A percentile compares a stretch with the other conserved stretches of the same genome.
Evolutionary conservation across 2,113 vertebrate genomes (phyloP).

Genomic region (Microcebus murinus): DNA sequence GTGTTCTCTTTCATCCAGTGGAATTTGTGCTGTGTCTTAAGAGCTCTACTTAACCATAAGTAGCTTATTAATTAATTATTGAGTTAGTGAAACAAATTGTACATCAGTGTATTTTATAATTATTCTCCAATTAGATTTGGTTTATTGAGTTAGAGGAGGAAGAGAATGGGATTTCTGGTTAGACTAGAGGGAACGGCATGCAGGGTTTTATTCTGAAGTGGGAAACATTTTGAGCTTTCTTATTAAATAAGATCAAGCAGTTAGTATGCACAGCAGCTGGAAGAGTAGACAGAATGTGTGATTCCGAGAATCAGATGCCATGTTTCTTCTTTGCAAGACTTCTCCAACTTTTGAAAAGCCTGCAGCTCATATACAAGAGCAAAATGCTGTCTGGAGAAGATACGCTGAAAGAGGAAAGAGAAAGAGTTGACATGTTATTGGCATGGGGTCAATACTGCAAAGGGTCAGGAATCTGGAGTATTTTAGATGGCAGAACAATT

Average conservation of each 20-base stretch:
- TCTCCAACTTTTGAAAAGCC: conserved; percentile 25
- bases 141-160: conserved; percentile 77
- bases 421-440: conserved; percentile 65
- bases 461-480: conserved; percentile 38
- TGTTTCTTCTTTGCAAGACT: conserved; percentile 39
- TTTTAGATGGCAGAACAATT: conserved; percentile 43
- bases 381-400: conserved; percentile 51
- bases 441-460: conserved; percentile 38
- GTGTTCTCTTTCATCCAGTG: conserved; percentile 53
- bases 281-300: background rate
- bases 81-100: conserved; percentile 80
- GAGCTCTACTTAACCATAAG: conserved; percentile 69
- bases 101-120: conserved; percentile 81
- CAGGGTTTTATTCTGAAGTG: conserved; percentile 67
- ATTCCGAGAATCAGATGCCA: conserved; percentile 46
- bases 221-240: conserved; percentile 70
- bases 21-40: conserved; percentile 64
- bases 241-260: conserved; percentile 65
- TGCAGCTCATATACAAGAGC: background rate
- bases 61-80: conserved; percentile 80
- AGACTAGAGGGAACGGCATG: conserved; percentile 59
- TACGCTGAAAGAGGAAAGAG: background rate
- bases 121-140: conserved; percentile 80
- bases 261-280: conserved; percentile 50
- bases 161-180: conserved; percentile 74